Evolutionary conservation across 2,888 invertebrate genomes (phyloP).

Genomic region (Oscheius sp.): DNA sequence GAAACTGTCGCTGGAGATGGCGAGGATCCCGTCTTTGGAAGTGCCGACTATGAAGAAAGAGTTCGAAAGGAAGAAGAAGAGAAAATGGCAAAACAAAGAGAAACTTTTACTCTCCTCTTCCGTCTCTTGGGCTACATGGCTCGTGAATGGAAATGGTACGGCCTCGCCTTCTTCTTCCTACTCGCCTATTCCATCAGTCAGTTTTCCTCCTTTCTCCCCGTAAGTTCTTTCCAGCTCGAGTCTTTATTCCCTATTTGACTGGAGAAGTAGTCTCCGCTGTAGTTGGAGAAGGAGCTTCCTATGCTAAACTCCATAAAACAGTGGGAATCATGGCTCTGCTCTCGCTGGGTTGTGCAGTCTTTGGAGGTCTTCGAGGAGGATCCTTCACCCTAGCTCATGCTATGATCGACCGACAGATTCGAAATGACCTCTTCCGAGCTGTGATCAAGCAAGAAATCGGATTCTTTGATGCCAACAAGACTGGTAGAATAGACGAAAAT

Average conservation of each 20-base stretch:
- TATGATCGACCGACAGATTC: conserved; percentile 66
- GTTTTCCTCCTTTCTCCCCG: conserved; percentile 22
- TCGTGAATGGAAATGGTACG: conserved; percentile 64
- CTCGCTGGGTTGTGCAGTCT: conserved; percentile 63
- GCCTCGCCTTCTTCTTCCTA: conserved; percentile 65
- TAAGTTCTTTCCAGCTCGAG: conserved; percentile 39
- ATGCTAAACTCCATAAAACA: conserved; percentile 61
- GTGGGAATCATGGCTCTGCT: conserved; percentile 64
- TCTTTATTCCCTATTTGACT: conserved; percentile 69
- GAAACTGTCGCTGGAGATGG: conserved; percentile 56
- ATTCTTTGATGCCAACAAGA: conserved; percentile 71
- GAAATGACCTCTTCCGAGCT: conserved; percentile 69
- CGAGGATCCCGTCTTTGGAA: conserved; percentile 50
- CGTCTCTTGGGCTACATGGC: conserved; percentile 67
- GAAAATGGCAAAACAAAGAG: conserved; percentile 61
- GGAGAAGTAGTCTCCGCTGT: conserved; percentile 68
- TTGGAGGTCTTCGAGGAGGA: conserved; percentile 71
- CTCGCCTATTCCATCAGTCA: conserved; percentile 66
- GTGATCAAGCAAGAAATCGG: conserved; percentile 71
- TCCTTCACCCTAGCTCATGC: conserved; percentile 70
- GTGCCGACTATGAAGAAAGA: conserved; percentile 43
- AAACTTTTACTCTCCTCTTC: conserved; percentile 63
- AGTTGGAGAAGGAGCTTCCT: conserved; percentile 60
- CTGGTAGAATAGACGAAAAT: conserved; percentile 72
- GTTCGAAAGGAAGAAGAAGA: conserved; percentile 57